These are phyloP conservation scores for Emydura subglobosa DNA, from an alignment of 2,113 vertebrate species.

Conservation along the genomic window DNA sequence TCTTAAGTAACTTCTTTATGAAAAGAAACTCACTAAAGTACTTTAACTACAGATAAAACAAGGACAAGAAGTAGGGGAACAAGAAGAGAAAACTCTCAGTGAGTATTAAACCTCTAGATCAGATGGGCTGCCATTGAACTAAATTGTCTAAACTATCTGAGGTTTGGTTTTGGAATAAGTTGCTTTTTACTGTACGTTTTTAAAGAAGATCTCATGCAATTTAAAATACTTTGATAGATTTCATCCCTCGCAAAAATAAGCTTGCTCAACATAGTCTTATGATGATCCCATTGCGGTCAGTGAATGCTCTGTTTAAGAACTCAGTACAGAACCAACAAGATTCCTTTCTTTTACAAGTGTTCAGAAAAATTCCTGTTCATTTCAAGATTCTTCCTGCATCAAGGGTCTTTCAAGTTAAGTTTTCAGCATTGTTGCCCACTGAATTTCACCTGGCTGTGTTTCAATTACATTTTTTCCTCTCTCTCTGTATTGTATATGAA, in stretches of 20 bases:
- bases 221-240: slow-evolving; percentile 2
- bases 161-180: slow-evolving; percentile 14
- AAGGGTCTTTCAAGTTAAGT: slow-evolving; percentile 1
- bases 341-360: slow-evolving; percentile 47
- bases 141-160: not conserved
- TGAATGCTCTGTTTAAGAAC: slow-evolving; percentile 32
- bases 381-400: slow-evolving; percentile 31
- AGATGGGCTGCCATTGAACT: slow-evolving; percentile 14
- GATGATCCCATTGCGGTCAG: slow-evolving; percentile 8
- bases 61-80: slow-evolving; percentile 41
- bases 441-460: slow-evolving; percentile 24
- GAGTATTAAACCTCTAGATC: not conserved
- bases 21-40: slow-evolving; percentile 51
- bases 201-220: slow-evolving; percentile 6
- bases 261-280: slow-evolving; percentile 15
- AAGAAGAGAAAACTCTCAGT: not conserved
- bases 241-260: slow-evolving; percentile 20
- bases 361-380: slow-evolving; percentile 28
- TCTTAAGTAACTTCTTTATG: slow-evolving; percentile 46
- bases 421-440: not conserved
- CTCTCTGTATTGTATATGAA: not conserved
- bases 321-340: slow-evolving; percentile 35
- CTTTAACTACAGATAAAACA: slow-evolving; percentile 19
- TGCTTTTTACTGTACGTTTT: not conserved
- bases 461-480: slow-evolving; percentile 12